Evolutionary conservation across 2,888 invertebrate species (phyloP).

Genomic region (Notocelia uddmanniana): DNA sequence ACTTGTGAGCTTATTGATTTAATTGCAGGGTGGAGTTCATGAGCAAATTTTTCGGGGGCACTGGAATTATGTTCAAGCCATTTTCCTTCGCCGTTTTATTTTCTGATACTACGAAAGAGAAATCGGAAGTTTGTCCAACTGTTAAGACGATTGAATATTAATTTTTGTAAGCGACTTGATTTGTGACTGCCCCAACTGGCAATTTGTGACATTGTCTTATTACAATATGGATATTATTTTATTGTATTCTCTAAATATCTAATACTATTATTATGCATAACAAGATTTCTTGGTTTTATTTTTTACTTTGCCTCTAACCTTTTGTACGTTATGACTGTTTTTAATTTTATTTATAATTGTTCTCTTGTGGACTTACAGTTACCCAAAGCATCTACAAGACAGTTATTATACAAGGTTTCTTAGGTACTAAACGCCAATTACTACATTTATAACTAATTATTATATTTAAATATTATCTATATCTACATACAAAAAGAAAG

Average conservation of each 20-base stretch:
- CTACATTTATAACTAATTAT: too few species aligned
- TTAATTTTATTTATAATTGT: too few species aligned
- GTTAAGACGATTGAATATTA: neutral
- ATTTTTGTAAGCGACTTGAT: neutral
- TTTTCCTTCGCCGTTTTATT: slow-evolving; percentile 87
- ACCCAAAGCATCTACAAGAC: too few species aligned
- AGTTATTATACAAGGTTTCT: too few species aligned
- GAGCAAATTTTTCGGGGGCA: slow-evolving; percentile 94
- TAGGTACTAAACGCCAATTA: too few species aligned
- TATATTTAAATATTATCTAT: too few species aligned
- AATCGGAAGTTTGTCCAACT: slow-evolving; percentile 23
- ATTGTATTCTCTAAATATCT: neutral
- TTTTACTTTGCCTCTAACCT: neutral
- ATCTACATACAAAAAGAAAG: too few species aligned
- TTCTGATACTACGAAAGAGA: slow-evolving; percentile 5
- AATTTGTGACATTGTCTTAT: neutral
- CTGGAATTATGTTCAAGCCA: slow-evolving; percentile 89
- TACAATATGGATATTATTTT: neutral
- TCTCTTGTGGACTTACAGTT: too few species aligned
- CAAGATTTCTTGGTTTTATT: neutral
- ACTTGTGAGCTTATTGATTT: neutral
- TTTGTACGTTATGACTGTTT: too few species aligned
- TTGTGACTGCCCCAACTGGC: neutral
- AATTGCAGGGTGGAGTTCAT: slow-evolving; percentile 96
- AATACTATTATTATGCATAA: neutral